Conservation (phyloP, 2,113 vertebrate species). For the Heterocephalus glaber region DNA sequence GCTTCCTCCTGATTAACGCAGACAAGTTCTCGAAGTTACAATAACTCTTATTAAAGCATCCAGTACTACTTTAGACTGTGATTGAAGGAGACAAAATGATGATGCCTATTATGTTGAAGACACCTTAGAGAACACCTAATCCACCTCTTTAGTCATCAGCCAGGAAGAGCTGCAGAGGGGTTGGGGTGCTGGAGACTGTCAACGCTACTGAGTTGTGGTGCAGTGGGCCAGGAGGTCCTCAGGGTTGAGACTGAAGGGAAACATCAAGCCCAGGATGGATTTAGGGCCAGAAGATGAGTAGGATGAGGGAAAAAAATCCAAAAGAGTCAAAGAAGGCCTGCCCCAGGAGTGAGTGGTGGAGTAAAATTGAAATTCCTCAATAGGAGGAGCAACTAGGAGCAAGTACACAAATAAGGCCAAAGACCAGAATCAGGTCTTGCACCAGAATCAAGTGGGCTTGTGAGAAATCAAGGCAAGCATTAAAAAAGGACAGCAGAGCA, state of each 20-base stretch:
- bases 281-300: too few relatives aligned
- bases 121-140: not conserved
- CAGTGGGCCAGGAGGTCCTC: not conserved
- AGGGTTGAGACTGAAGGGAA: not conserved
- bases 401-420: not conserved
- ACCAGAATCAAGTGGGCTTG: not conserved
- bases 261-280: not conserved
- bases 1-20: not conserved
- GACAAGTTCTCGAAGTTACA: not conserved
- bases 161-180: not conserved
- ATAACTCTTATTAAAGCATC: not conserved
- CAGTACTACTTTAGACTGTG: not conserved
- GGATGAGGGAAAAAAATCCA: not conserved
- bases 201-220: fast-evolving
- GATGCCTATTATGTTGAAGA: not conserved
- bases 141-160: not conserved
- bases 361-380: not conserved
- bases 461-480: not conserved
- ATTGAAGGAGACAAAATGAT: not conserved
- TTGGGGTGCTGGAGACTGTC: not conserved
- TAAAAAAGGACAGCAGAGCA: not conserved
- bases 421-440: not conserved
- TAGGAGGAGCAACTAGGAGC: not conserved
- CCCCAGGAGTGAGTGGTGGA: not conserved
- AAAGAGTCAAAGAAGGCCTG: not conserved